Conservation (phyloP, 1,140 invertebrate genomes). For the Drosophila burlai region DNA sequence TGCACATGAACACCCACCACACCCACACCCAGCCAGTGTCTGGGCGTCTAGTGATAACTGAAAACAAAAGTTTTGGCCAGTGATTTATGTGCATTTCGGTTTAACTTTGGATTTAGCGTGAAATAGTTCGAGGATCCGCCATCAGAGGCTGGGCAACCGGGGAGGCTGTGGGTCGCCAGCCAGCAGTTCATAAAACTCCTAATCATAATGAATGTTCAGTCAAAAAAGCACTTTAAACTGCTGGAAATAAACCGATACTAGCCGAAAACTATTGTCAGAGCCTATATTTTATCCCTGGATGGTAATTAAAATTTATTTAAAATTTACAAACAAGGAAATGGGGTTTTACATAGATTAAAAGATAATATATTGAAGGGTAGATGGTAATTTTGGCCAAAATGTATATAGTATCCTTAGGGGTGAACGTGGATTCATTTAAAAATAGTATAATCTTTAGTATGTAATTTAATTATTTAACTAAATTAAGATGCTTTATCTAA, state of each 20-base stretch:
- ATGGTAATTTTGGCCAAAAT: too few species aligned
- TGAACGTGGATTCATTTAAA: too few species aligned
- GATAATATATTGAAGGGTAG: not conserved
- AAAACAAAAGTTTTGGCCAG: slow-evolving; percentile 76
- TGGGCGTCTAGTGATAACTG: slow-evolving; percentile 68
- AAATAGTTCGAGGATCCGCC: slow-evolving; percentile 62
- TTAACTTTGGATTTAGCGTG: slow-evolving; percentile 76
- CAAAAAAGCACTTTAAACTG: slow-evolving; percentile 23
- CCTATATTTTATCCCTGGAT: not conserved
- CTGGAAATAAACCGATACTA: not conserved
- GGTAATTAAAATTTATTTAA: slow-evolving; percentile 8
- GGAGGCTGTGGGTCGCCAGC: not conserved
- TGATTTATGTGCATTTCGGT: slow-evolving; percentile 79
- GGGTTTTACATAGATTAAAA: not conserved
- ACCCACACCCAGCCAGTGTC: slow-evolving; percentile 19
- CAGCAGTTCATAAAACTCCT: slow-evolving; percentile 64
- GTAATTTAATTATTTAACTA: too few species aligned
- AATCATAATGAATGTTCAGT: slow-evolving; percentile 74
- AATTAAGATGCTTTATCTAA: too few species aligned
- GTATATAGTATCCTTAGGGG: too few species aligned
- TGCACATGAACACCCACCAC: not conserved
- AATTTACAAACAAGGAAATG: not conserved
- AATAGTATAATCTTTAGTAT: too few species aligned
- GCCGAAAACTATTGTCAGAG: not conserved
- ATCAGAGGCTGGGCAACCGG: not conserved